Percentiles rank a stretch among this genome's conserved stretches.
These are phyloP conservation scores for Steinernema feltiae DNA, from an alignment of 1,140 invertebrate species.

Conservation along the genomic window DNA sequence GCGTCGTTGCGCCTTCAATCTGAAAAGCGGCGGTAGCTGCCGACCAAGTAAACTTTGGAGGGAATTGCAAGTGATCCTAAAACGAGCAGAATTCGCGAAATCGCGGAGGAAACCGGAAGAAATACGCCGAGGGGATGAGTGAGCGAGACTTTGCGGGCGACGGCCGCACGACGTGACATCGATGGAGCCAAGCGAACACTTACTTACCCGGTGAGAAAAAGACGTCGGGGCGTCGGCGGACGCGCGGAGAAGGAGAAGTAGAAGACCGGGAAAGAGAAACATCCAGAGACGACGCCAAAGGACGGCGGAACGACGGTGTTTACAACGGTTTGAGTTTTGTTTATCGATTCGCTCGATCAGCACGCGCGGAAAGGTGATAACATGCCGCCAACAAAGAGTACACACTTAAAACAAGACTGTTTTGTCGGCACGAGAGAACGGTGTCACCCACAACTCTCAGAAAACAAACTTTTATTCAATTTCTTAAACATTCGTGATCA, in stretches of 20 bases:
- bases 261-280: not conserved
- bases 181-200: not conserved
- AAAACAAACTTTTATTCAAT: too few relatives aligned
- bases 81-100: not conserved
- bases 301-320: too few relatives aligned
- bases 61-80: constrained; percentile 44
- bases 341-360: too few relatives aligned
- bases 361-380: too few relatives aligned
- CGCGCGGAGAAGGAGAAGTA: not conserved
- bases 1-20: constrained; percentile 60
- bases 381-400: too few relatives aligned
- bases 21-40: constrained; percentile 60
- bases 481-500: too few relatives aligned
- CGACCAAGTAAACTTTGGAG: constrained; percentile 59
- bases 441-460: too few relatives aligned
- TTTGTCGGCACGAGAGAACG: too few relatives aligned
- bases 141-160: constrained; percentile 6
- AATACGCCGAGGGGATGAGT: not conserved
- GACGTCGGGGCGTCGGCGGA: not conserved
- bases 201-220: not conserved
- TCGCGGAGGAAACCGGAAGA: not conserved
- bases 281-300: too few relatives aligned
- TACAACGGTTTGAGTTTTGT: too few relatives aligned
- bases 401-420: too few relatives aligned
- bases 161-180: constrained; percentile 6